Base-by-base conservation (phyloP, 2,888 invertebrate genomes). In the Lissonota sp. region DNA sequence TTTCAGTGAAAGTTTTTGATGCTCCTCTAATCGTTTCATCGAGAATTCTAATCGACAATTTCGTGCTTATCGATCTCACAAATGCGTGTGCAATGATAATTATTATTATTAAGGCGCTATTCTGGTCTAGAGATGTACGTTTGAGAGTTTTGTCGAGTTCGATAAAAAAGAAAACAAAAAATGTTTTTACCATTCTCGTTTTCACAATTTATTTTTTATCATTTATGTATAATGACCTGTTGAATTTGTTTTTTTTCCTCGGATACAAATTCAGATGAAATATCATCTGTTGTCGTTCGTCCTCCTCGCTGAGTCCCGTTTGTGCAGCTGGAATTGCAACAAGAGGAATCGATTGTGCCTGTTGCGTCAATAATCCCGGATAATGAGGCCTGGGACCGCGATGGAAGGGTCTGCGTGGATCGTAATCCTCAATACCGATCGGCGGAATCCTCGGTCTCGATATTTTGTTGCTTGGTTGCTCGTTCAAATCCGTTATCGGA, bases 221-320 rank as follows among this genome's bases (percentile, higher is more conserved):
- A 26, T 26, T 26, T 26, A n/a, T n/a, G n/a, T n/a, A n/a, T n/a
- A n/a, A n/a, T n/a, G 70, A 92, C 92, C 92, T 91, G 76, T 67
- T 88, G 12, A 86, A 60, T 75, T 87, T 90, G 44, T 83, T 90
- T 80, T 93, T 94, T 77, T 93, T 93, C 70, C 94, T 93, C 0
- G 94, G 94, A 87, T 94, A 95, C 6, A 96, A 91, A 91, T 96
- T 95, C n/a, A 95, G 91, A 79, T 95, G 95, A 5, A 96, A 93
- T 85, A 95, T 93, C 93, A 95, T 94, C 87, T 95, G 95, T 53
- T 94, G 93, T n/a, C 92, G 90, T 40, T 91, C 92, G 6, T 91
- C 86, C 83, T 93, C 91, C 6, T 86, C 86, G 14, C 87, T 87
- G 1, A 81, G 82, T 72, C 58, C 72, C 42, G 73, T 42, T 6